phyloP scores from a whole-genome alignment of 2,113 vertebrate genomes.

The Pionites leucogaster region DNA sequence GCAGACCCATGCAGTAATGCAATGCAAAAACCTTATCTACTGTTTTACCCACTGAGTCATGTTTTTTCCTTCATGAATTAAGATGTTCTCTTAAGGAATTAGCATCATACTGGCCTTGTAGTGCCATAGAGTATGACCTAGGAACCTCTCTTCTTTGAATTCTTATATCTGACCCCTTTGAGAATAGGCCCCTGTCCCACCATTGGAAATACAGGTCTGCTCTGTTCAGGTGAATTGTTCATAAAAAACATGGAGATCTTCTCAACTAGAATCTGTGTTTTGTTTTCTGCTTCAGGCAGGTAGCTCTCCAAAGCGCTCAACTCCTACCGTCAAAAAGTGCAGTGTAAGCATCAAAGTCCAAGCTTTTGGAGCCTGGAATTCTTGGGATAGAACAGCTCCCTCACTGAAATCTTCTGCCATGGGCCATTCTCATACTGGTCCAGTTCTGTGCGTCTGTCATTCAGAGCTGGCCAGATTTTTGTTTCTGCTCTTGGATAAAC shows the following conservation, averaged over 20 bases:
- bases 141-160: neutral
- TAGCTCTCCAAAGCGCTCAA: neutral
- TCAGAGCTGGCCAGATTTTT: neutral
- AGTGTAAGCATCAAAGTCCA: neutral
- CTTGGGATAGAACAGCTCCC: neutral
- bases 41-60: neutral
- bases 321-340: neutral
- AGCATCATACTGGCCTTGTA: neutral
- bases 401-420: neutral
- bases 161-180: neutral
- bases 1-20: neutral
- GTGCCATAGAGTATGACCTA: neutral
- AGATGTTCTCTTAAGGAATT: neutral
- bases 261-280: neutral
- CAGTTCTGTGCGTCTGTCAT: neutral
- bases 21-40: neutral
- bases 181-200: neutral
- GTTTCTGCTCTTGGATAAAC: neutral
- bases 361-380: neutral
- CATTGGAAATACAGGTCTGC: neutral
- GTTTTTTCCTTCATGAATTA: neutral
- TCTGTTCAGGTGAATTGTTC: neutral
- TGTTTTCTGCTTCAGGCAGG: neutral
- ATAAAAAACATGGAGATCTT: neutral
- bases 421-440: neutral